phyloP scores from a whole-genome alignment of 2,113 vertebrate genomes.

The Galemys pyrenaicus region DNA sequence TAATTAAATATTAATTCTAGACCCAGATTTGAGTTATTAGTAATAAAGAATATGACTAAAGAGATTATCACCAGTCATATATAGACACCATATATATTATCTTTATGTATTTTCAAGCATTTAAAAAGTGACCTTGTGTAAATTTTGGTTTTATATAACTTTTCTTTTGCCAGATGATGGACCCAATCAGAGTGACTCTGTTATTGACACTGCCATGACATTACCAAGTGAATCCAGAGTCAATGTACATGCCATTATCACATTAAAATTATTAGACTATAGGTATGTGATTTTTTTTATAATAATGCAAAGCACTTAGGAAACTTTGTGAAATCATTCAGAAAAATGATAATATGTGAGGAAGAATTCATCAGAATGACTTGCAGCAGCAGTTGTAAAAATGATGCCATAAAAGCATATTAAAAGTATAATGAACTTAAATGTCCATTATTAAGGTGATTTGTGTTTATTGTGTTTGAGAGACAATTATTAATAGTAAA shows the following conservation, averaged over 20 bases:
- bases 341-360: neutral
- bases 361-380: neutral
- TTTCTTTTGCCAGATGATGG: constrained; percentile 85
- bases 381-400: neutral
- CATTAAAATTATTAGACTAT: constrained; percentile 90
- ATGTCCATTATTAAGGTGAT: neutral
- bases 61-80: neutral
- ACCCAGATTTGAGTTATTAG: constrained; percentile 31
- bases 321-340: constrained; percentile 21
- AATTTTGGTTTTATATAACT: neutral
- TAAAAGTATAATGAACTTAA: constrained; percentile 23
- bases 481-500: neutral
- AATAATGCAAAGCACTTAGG: neutral
- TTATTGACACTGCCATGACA: constrained; percentile 91
- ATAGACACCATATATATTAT: neutral
- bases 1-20: neutral
- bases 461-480: neutral
- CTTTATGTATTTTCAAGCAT: neutral
- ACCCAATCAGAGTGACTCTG: constrained; percentile 62
- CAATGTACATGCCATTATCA: constrained; percentile 88
- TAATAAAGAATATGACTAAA: constrained; percentile 19
- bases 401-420: neutral
- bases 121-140: constrained; percentile 11
- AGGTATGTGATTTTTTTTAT: constrained; percentile 84
- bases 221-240: constrained; percentile 92